These are phyloP conservation scores for Ormia ochracea DNA, from an alignment of 2,888 invertebrate genomes.

Conservation along the genomic window DNA sequence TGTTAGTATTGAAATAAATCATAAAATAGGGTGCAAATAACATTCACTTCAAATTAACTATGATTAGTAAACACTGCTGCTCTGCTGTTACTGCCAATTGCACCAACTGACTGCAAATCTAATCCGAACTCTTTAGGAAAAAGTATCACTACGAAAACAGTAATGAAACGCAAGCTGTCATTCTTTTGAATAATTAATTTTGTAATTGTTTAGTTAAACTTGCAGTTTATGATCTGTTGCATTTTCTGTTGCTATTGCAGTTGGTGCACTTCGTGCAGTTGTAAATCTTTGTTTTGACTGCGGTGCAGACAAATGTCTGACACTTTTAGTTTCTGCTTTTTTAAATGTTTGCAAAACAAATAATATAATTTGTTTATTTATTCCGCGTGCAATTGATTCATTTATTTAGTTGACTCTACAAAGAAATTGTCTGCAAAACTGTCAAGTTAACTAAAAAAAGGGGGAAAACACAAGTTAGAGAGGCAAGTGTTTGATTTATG, in stretches of 20 bases:
- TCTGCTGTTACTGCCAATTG: conserved; percentile 12
- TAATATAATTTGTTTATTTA: not conserved
- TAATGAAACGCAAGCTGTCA: not conserved
- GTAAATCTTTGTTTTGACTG: conserved; percentile 45
- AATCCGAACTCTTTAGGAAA: not conserved
- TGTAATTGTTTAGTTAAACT: conserved; percentile 37
- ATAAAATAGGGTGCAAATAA: not conserved
- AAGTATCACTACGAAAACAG: not conserved
- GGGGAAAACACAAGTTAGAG: not conserved
- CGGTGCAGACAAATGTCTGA: conserved; percentile 52
- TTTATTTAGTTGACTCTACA: conserved; percentile 2
- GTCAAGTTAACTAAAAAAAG: not conserved
- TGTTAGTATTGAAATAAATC: not conserved
- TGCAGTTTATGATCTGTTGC: conserved; percentile 35
- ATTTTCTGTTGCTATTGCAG: no score
- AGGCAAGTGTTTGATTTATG: conserved; percentile 31
- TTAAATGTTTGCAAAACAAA: conserved; percentile 30
- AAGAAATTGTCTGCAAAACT: not conserved
- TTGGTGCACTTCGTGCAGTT: conserved; percentile 9
- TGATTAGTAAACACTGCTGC: not conserved
- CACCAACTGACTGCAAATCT: conserved; percentile 13
- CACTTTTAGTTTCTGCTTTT: conserved; percentile 41
- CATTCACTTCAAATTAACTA: not conserved
- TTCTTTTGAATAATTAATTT: conserved; percentile 46
- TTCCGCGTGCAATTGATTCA: not conserved